Conservation (phyloP, 2,113 vertebrate species). For the Siniperca knerii region DNA sequence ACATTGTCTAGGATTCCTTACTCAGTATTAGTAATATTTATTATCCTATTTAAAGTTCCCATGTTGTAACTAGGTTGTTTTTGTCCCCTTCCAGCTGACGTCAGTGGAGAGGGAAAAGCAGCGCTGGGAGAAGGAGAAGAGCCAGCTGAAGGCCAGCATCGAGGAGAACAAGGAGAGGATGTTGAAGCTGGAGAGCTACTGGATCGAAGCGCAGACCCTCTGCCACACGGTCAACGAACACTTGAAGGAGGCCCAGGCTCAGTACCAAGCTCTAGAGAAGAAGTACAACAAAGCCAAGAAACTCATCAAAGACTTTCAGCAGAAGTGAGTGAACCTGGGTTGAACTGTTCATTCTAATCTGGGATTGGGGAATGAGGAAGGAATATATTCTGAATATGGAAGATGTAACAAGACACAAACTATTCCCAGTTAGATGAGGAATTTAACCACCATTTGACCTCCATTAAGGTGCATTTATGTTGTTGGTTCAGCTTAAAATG, state of each 20-base stretch:
- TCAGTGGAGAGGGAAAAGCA: constrained; percentile 96
- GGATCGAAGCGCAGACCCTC: constrained; percentile 97
- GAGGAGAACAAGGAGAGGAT: constrained; percentile 99
- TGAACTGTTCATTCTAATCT: neutral
- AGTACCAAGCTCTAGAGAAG: constrained; percentile 97
- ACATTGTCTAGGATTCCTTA: neutral
- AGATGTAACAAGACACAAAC: too few relatives aligned
- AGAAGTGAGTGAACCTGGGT: constrained; percentile 89
- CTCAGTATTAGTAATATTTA: neutral
- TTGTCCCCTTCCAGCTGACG: constrained; percentile 85
- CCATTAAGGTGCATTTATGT: neutral
- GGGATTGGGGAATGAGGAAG: neutral
- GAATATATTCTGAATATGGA: neutral
- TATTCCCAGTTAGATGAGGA: neutral
- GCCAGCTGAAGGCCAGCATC: constrained; percentile 95
- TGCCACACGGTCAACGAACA: constrained; percentile 98
- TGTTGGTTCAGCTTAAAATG: neutral
- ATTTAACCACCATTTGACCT: neutral
- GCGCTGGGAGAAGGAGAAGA: constrained; percentile 97
- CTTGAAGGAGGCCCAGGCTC: constrained; percentile 97
- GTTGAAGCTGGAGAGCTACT: constrained; percentile 97
- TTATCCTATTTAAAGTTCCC: neutral
- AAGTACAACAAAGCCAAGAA: constrained; percentile 99
- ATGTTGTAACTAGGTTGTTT: neutral
- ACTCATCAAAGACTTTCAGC: constrained; percentile 98